phyloP scores from a whole-genome alignment of 1,140 invertebrate genomes.

The Triops cancriformis region DNA sequence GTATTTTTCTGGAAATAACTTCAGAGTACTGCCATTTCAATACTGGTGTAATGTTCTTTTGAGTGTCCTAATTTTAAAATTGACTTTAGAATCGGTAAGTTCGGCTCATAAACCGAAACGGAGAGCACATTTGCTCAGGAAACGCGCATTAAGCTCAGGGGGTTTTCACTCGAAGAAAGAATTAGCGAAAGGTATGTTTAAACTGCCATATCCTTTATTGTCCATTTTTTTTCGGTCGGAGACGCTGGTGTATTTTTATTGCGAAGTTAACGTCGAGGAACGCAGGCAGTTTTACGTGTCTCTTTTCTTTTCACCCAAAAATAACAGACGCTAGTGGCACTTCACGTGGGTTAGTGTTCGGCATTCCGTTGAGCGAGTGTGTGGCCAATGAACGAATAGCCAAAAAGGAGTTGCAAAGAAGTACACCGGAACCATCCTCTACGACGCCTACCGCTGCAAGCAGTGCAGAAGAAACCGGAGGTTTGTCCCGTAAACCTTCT shows the following conservation, averaged over 20 bases:
- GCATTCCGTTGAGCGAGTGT: slow-evolving; percentile 68
- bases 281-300: background rate
- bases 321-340: slow-evolving; percentile 18
- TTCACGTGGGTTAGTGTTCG: slow-evolving; percentile 57
- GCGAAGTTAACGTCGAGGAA: background rate
- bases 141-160: slow-evolving; percentile 71
- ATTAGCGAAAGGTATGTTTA: slow-evolving; percentile 53
- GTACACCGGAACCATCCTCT: slow-evolving; percentile 26
- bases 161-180: slow-evolving; percentile 64
- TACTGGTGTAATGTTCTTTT: background rate
- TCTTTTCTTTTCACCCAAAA: slow-evolving; percentile 12
- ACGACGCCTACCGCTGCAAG: slow-evolving; percentile 25
- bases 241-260: background rate
- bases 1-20: slow-evolving; percentile 38
- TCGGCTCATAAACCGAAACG: slow-evolving; percentile 55
- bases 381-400: slow-evolving; percentile 57
- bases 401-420: slow-evolving; percentile 22
- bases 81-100: slow-evolving; percentile 14
- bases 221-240: background rate
- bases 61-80: background rate
- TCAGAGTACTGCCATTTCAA: background rate
- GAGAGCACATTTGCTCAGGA: slow-evolving; percentile 63
- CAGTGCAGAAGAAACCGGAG: slow-evolving; percentile 29
- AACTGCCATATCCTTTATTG: slow-evolving; percentile 15
- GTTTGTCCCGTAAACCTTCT: slow-evolving; percentile 46